Percentiles rank a stretch among this genome's conserved stretches.
Evolutionary conservation across 2,888 invertebrate genomes (phyloP).

Genomic region (Andrena chrysosceles): DNA sequence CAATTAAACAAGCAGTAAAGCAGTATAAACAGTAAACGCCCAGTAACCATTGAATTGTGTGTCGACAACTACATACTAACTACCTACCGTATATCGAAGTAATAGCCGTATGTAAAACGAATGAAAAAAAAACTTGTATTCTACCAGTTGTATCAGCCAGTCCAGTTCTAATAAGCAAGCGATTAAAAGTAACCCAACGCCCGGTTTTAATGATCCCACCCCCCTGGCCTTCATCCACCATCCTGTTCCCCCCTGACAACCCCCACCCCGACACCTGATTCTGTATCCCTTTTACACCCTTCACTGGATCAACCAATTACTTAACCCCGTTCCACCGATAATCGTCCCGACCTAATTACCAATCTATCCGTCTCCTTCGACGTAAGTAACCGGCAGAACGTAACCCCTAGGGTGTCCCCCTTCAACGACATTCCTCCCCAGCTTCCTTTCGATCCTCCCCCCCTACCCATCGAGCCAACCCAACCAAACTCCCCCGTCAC

Average conservation of each 20-base stretch:
- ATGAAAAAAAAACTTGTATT: slow-evolving; percentile 83
- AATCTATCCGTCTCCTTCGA: slow-evolving; percentile 64
- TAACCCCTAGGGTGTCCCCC: slow-evolving; percentile 48
- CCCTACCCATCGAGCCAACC: neutral
- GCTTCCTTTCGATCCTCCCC: neutral
- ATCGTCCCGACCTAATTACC: slow-evolving; percentile 62
- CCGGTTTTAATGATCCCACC: slow-evolving; percentile 67
- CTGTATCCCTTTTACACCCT: slow-evolving; percentile 30
- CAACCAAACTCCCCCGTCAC: slow-evolving; percentile 5
- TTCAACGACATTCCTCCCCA: slow-evolving; percentile 11
- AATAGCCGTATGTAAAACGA: slow-evolving; percentile 85
- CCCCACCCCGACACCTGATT: slow-evolving; percentile 6
- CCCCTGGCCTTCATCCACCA: neutral
- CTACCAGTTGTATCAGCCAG: slow-evolving; percentile 85
- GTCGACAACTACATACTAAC: slow-evolving; percentile 85
- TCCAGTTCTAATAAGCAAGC: slow-evolving; percentile 84
- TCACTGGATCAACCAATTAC: slow-evolving; percentile 64
- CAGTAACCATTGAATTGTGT: slow-evolving; percentile 85
- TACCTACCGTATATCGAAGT: slow-evolving; percentile 85
- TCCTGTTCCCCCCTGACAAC: neutral
- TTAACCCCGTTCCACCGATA: slow-evolving; percentile 48
- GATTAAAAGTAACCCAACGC: slow-evolving; percentile 76
- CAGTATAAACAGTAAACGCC: slow-evolving; percentile 84
- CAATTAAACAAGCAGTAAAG: slow-evolving; percentile 85
- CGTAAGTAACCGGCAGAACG: slow-evolving; percentile 59